phyloP scores from a whole-genome alignment of 2,113 vertebrate genomes.

The Malaclemys terrapin region DNA sequence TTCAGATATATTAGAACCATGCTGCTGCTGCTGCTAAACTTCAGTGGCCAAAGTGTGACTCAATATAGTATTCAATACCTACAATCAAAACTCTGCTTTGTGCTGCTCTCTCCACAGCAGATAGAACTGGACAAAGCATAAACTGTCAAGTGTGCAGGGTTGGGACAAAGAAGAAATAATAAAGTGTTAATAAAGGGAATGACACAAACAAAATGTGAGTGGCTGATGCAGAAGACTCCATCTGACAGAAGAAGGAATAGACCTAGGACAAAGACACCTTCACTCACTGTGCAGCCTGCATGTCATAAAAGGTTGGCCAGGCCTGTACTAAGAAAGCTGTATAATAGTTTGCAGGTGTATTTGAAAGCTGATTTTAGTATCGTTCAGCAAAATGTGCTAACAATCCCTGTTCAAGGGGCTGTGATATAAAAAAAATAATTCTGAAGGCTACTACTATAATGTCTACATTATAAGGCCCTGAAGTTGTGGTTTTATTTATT shows the following conservation, averaged over 20 bases:
- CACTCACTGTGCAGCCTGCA: not conserved
- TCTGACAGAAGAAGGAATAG: constrained; percentile 16
- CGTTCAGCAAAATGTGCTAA: not conserved
- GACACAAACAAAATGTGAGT: constrained; percentile 14
- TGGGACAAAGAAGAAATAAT: constrained; percentile 48
- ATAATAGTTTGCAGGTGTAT: not conserved
- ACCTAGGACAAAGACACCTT: not conserved
- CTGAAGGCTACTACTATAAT: not conserved
- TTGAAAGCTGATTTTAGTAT: constrained; percentile 13
- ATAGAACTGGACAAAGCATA: not conserved
- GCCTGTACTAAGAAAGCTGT: not conserved
- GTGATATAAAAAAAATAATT: not conserved
- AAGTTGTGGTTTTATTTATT: not conserved
- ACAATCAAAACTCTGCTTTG: not conserved
- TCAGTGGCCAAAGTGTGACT: not conserved
- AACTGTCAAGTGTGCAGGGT: constrained; percentile 24
- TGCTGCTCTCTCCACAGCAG: constrained; percentile 16
- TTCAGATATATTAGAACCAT: not conserved
- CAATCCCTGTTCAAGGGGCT: not conserved
- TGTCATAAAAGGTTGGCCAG: not conserved
- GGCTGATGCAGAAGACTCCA: not conserved
- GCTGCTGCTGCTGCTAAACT: not conserved
- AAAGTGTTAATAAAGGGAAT: constrained; percentile 43
- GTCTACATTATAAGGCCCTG: not conserved
- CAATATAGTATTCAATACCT: not conserved